These are phyloP conservation scores for Scolopax mira DNA, from an alignment of 2,113 vertebrate species.

Conservation along the genomic window DNA sequence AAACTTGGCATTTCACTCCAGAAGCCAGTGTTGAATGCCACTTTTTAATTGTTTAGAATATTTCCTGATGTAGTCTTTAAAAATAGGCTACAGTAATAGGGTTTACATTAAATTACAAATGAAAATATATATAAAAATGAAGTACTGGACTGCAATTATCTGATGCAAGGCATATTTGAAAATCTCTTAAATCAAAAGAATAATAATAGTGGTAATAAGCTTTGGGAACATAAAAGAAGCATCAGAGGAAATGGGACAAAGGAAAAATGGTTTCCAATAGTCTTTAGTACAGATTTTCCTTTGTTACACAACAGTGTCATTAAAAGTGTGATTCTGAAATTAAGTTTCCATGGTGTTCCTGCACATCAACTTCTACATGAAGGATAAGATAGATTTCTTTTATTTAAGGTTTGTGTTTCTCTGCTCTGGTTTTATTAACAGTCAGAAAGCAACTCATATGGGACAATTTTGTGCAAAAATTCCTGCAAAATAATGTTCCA, in stretches of 20 bases:
- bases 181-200: background rate
- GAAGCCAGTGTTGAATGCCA: background rate
- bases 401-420: background rate
- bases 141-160: background rate
- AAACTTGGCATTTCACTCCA: background rate
- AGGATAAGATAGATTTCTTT: background rate
- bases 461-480: background rate
- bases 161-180: background rate
- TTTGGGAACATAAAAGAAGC: background rate
- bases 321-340: background rate
- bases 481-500: background rate
- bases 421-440: background rate
- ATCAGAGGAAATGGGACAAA: background rate
- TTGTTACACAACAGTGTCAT: background rate
- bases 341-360: background rate
- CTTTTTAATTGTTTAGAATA: background rate
- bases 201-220: background rate
- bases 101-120: background rate
- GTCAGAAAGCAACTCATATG: background rate
- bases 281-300: background rate
- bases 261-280: background rate
- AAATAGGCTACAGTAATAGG: background rate
- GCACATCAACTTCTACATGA: background rate
- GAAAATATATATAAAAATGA: background rate
- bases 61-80: background rate